Evolutionary conservation across 2,888 invertebrate species (phyloP), one percentile per base, ranked within the genome.

Genomic region (Acrocera orbiculus): DNA sequence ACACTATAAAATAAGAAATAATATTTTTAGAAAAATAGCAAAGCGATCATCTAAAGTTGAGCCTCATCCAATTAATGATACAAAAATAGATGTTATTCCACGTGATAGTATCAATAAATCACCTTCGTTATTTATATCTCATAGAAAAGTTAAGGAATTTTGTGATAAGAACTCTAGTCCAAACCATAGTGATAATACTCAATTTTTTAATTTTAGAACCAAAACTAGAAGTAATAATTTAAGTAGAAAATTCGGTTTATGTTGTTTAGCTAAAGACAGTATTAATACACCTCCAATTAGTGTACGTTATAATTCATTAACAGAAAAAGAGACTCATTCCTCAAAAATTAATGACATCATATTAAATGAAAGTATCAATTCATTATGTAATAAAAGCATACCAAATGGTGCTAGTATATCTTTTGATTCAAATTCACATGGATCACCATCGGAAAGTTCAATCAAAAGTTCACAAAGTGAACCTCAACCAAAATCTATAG

Each of bases 41-140:
- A 58, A 56, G 39, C 55, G 60, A 3, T 58, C 58, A 2, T 59
- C 55, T 33, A 58, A 57, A 46, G 56, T 44, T 38, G 60, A 60
- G 33, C 60, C 60, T 3, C 58, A 58, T 47, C 58, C 56, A 9
- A 31, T n/a, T n/a, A n/a, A n/a, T n/a, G n/a, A n/a, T n/a, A n/a
- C n/a, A n/a, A n/a, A n/a, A n/a, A n/a, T n/a, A n/a, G n/a, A n/a
- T n/a, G n/a, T n/a, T n/a, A n/a, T n/a, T n/a, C n/a, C n/a, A n/a
- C n/a, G n/a, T n/a, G n/a, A n/a, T n/a, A n/a, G n/a, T n/a, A n/a
- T n/a, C n/a, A n/a, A n/a, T n/a, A n/a, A n/a, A n/a, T n/a, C n/a
- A n/a, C n/a, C n/a, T n/a, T n/a, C n/a, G n/a, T n/a, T n/a, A n/a
- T n/a, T n/a, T n/a, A n/a, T n/a, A n/a, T n/a, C n/a, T n/a, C n/a